Evolutionary conservation across 1,140 invertebrate genomes (phyloP).

Genomic region (Zaprionus kolodkinae): DNA sequence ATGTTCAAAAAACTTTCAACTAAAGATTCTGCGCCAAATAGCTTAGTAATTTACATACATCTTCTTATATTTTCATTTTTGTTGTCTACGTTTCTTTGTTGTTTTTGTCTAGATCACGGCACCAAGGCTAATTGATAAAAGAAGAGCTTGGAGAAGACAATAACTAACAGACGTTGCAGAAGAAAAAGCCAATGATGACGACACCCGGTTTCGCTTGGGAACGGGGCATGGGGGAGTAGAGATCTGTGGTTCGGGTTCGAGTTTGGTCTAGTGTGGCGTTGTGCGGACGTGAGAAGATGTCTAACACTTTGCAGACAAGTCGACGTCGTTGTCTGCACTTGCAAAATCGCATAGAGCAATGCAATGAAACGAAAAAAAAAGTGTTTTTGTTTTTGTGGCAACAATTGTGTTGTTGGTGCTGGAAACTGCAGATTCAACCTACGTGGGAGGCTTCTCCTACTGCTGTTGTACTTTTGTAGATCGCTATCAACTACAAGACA

Average conservation of each 20-base stretch:
- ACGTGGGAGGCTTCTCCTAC: conserved; percentile 68
- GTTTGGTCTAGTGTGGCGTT: conserved; percentile 27
- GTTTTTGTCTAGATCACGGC: conserved; percentile 40
- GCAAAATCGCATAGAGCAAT: conserved; percentile 60
- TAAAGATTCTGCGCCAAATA: conserved; percentile 50
- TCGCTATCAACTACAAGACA: conserved; percentile 78
- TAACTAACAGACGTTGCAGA: conserved; percentile 17
- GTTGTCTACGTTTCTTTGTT: conserved; percentile 42
- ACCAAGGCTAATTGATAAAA: conserved; percentile 79
- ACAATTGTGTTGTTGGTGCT: conserved; percentile 68
- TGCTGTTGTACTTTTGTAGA: conserved; percentile 59
- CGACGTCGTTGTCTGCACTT: conserved; percentile 71
- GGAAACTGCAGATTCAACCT: conserved; percentile 63
- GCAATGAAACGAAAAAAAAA: conserved; percentile 50
- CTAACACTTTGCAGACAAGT: conserved; percentile 79
- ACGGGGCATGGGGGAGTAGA: conserved; percentile 26
- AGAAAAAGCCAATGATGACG: conserved; percentile 53
- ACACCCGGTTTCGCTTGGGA: conserved; percentile 41
- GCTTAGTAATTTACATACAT: conserved; percentile 48
- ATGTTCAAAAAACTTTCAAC: conserved; percentile 56
- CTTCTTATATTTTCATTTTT: conserved; percentile 47
- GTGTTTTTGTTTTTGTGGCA: conserved; percentile 51
- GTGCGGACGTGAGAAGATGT: conserved; percentile 75
- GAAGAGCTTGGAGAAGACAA: conserved; percentile 12
- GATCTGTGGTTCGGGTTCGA: conserved; percentile 26